Conservation (phyloP, 2,113 vertebrate species). For the Lophius piscatorius region DNA sequence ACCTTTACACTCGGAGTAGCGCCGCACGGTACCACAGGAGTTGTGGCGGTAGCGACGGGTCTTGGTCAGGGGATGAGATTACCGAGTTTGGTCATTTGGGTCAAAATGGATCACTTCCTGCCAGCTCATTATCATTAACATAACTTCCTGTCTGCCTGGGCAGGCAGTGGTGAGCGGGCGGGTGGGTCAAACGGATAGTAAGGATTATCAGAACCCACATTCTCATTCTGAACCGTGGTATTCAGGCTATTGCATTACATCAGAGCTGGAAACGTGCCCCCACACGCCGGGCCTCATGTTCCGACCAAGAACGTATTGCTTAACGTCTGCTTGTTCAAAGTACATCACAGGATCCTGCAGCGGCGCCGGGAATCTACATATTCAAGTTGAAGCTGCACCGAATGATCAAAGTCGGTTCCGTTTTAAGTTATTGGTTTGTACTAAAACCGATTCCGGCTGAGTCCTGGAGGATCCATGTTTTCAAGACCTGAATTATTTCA, state of each 20-base stretch:
- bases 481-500: slow-evolving; percentile 33
- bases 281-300: slow-evolving; percentile 30
- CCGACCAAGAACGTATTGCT: no score
- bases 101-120: slow-evolving; percentile 61
- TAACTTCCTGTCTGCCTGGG: slow-evolving; percentile 61
- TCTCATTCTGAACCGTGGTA: slow-evolving; percentile 44
- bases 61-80: slow-evolving; percentile 12
- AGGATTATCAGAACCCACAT: slow-evolving; percentile 37
- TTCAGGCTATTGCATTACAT: slow-evolving; percentile 61
- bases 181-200: slow-evolving; percentile 28
- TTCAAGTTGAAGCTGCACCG: neutral
- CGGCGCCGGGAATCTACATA: no score
- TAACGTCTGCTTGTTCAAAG: no score
- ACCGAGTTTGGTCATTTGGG: slow-evolving; percentile 10
- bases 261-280: slow-evolving; percentile 56
- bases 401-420: neutral
- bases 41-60: slow-evolving; percentile 4
- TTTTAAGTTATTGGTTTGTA: no score
- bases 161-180: neutral
- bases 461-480: slow-evolving; percentile 23
- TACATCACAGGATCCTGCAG: no score
- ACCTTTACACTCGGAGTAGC: no score
- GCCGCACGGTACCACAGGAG: neutral
- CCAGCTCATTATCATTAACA: slow-evolving; percentile 51
- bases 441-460: no score